Evolutionary conservation across 2,888 invertebrate species (phyloP).

Genomic region (Andrena hattorfiana): DNA sequence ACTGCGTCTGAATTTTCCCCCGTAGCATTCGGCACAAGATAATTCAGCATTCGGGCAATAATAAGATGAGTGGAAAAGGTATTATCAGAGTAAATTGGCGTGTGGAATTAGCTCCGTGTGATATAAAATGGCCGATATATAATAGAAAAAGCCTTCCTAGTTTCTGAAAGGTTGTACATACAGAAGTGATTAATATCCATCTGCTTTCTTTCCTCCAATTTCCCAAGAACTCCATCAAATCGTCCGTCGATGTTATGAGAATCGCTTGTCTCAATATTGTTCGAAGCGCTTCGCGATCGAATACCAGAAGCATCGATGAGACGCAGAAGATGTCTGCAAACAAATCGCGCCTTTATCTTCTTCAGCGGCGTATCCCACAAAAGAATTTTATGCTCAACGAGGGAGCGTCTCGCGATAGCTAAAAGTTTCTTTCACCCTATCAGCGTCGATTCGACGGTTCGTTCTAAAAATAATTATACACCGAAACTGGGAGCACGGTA

Average conservation of each 20-base stretch:
- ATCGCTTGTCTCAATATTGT: background rate
- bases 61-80: too few relatives aligned
- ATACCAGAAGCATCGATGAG: constrained; percentile 10
- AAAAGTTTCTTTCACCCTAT: constrained; percentile 12
- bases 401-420: background rate
- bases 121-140: too few relatives aligned
- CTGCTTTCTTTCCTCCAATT: background rate
- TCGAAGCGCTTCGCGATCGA: background rate
- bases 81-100: too few relatives aligned
- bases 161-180: too few relatives aligned
- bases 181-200: background rate
- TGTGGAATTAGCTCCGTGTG: too few relatives aligned
- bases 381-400: background rate
- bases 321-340: background rate
- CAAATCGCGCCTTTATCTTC: background rate
- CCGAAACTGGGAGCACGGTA: background rate
- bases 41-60: too few relatives aligned
- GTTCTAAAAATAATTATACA: constrained; percentile 28
- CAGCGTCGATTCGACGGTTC: background rate
- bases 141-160: too few relatives aligned
- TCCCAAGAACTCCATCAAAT: background rate
- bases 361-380: background rate
- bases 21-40: background rate
- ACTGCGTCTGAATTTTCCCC: background rate
- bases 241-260: background rate